Conservation (phyloP, 2,113 vertebrate genomes). For the Aspidoscelis tigris region DNA sequence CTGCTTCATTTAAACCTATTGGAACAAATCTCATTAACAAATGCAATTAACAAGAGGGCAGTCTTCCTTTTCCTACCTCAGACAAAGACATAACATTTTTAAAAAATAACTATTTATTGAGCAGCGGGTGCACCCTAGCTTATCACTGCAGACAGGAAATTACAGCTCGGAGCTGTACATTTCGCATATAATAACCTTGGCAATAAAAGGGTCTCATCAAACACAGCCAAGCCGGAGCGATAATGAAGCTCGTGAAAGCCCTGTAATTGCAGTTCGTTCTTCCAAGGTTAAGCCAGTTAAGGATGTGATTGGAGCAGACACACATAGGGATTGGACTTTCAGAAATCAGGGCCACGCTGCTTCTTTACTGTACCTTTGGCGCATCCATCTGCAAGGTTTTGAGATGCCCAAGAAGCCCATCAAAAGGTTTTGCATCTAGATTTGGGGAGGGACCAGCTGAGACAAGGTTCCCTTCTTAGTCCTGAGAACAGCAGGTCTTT, state of each 20-base stretch:
- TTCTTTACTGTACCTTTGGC: background rate
- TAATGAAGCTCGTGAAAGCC: slow-evolving; percentile 70
- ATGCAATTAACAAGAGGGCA: slow-evolving; percentile 62
- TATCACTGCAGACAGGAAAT: slow-evolving; percentile 77
- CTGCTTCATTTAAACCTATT: background rate
- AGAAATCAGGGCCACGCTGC: background rate
- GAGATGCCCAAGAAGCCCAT: background rate
- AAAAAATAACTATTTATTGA: slow-evolving; percentile 68
- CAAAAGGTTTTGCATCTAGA: too few species aligned
- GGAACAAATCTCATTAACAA: slow-evolving; percentile 70
- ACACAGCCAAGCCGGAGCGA: slow-evolving; percentile 69
- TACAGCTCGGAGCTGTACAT: slow-evolving; percentile 69
- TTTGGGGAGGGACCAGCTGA: too few species aligned
- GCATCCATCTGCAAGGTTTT: background rate
- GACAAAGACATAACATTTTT: slow-evolving; percentile 49
- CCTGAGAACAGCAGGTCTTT: too few species aligned
- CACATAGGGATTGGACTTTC: background rate
- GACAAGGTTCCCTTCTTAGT: too few species aligned
- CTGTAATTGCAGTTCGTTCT: slow-evolving; percentile 67
- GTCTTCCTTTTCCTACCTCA: slow-evolving; percentile 30
- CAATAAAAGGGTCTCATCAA: slow-evolving; percentile 73
- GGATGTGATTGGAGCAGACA: background rate
- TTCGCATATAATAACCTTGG: slow-evolving; percentile 79
- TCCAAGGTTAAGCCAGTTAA: slow-evolving; percentile 56
- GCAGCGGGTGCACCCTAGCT: slow-evolving; percentile 65